phyloP scores from a whole-genome alignment of 2,113 vertebrate genomes.

The Cynoglossus semilaevis region DNA sequence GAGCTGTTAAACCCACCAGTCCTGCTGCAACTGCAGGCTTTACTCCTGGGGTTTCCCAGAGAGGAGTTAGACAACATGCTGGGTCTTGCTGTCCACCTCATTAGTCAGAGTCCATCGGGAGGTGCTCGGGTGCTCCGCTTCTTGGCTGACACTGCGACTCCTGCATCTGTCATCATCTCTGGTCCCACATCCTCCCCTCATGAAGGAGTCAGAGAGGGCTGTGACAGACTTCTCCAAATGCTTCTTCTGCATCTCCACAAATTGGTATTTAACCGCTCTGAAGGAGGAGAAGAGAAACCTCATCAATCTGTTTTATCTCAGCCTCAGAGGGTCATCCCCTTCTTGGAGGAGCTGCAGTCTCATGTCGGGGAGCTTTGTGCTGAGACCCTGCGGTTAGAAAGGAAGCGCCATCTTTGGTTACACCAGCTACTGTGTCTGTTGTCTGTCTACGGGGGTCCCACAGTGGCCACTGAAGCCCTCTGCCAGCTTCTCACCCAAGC shows the following conservation, averaged over 20 bases:
- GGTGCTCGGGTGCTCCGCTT: slow-evolving; percentile 85
- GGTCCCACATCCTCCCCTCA: slow-evolving; percentile 78
- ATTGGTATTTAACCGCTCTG: slow-evolving; percentile 82
- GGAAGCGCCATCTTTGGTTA: slow-evolving; percentile 89
- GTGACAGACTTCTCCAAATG: slow-evolving; percentile 88
- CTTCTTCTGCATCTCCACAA: slow-evolving; percentile 90
- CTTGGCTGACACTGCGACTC: slow-evolving; percentile 87
- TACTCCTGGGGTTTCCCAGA: slow-evolving; percentile 79
- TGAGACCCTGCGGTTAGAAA: slow-evolving; percentile 83
- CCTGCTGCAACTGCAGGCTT: slow-evolving; percentile 87
- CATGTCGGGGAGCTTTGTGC: slow-evolving; percentile 85
- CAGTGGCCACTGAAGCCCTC: slow-evolving; percentile 86
- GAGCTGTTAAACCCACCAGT: slow-evolving; percentile 83
- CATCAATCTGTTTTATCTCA: slow-evolving; percentile 59
- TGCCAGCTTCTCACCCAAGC: slow-evolving; percentile 85
- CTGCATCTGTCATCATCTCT: slow-evolving; percentile 87
- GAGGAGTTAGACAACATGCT: slow-evolving; percentile 90
- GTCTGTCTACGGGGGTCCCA: slow-evolving; percentile 83
- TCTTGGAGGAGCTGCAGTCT: slow-evolving; percentile 83
- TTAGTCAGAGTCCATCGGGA: slow-evolving; percentile 88
- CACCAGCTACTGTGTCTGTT: slow-evolving; percentile 88
- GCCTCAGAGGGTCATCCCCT: slow-evolving; percentile 79
- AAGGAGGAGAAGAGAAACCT: slow-evolving; percentile 61
- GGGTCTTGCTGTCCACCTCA: slow-evolving; percentile 84
- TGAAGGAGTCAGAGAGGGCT: slow-evolving; percentile 87